Base-by-base conservation (phyloP, 2,888 invertebrate genomes). In the Calameuta filiformis region DNA sequence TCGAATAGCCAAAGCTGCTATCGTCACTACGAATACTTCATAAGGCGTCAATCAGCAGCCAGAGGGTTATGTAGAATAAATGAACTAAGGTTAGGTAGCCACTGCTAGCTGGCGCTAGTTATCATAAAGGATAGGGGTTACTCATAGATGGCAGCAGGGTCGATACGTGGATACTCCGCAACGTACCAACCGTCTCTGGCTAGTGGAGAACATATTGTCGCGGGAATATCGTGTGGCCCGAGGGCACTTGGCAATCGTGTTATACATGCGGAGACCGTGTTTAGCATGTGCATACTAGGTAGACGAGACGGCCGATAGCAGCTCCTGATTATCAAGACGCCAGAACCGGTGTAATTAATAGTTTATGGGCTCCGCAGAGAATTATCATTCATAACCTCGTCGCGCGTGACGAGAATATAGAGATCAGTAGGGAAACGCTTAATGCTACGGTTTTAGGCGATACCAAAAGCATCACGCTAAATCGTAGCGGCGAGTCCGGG, bases 371-470 rank as follows among this genome's bases (percentile, higher is more conserved):
- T 76, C 80, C 79, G 76, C 77, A 78, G 82, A 82, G 83, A 84
- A 87, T 87, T 87, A 87, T 87, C 85, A 86, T 86, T 86, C 84
- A 84, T 85, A 86, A 80, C 81, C 79, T 80, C 79, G 81, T 71
- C 79, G 80, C 79, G 83, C 85, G 85, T 84, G 87, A 87, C 82
- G 78, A 80, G 84, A 87, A 86, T 87, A 35, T 12, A 35, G 12
- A 35, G 12, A 35, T 0, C 12, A 35, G 35, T 3, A 35, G 35
- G 35, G 12, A 35, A 12, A 35, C 35, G 35, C 0, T 3, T 12
- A 3, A 35, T 11, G 35, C 12, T 35, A 12, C 35, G 12, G 35
- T 35, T 35, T 35, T 35, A 35, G 12, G 35, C 35, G 11, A 12
- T 35, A 12, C 3, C 12, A 35, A 35, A 35, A 35, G 35, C 35